Percentiles rank a stretch among this genome's conserved stretches.
Conservation (phyloP, 2,888 invertebrate genomes). For the Leucophenga maculata region DNA sequence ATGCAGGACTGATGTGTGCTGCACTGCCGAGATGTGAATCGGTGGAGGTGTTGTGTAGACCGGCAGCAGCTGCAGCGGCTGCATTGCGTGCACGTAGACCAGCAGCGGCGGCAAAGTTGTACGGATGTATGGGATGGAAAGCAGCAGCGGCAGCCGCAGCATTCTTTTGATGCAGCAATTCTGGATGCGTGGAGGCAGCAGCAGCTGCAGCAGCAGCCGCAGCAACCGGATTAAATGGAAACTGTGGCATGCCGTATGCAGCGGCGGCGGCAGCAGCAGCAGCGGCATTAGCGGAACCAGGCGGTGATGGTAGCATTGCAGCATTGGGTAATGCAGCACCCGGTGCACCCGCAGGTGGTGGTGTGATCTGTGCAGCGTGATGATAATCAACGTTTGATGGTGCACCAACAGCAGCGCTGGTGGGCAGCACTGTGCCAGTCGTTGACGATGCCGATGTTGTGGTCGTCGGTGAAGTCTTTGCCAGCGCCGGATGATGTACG, state of each 20-base stretch:
- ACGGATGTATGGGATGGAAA: conserved; percentile 75
- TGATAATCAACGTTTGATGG: conserved; percentile 40
- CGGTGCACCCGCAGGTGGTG: conserved; percentile 41
- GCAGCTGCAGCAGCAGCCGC: conserved; percentile 62
- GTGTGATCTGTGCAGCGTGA: conserved; percentile 33
- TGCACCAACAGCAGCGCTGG: conserved; percentile 33
- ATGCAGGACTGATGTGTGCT: conserved; percentile 70
- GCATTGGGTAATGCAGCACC: conserved; percentile 29
- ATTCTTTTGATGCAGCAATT: conserved; percentile 71
- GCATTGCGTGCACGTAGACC: conserved; percentile 63
- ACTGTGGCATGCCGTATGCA: conserved; percentile 74
- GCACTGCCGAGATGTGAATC: conserved; percentile 56
- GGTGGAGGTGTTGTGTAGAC: conserved; percentile 56
- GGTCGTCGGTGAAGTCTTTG: conserved; percentile 77
- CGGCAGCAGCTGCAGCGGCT: conserved; percentile 46
- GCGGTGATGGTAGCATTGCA: conserved; percentile 75
- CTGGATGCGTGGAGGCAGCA: conserved; percentile 70
- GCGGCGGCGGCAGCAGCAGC: conserved; percentile 54
- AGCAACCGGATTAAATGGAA: conserved; percentile 74
- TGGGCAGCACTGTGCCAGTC: conserved; percentile 42
- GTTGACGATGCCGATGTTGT: conserved; percentile 36
- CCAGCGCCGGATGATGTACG: conserved; percentile 75
- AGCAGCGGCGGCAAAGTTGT: conserved; percentile 73
- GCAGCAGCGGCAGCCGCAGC: conserved; percentile 31
- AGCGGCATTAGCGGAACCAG: conserved; percentile 65